phyloP scores from a whole-genome alignment of 2,888 invertebrate species.

The Torymus auratus region DNA sequence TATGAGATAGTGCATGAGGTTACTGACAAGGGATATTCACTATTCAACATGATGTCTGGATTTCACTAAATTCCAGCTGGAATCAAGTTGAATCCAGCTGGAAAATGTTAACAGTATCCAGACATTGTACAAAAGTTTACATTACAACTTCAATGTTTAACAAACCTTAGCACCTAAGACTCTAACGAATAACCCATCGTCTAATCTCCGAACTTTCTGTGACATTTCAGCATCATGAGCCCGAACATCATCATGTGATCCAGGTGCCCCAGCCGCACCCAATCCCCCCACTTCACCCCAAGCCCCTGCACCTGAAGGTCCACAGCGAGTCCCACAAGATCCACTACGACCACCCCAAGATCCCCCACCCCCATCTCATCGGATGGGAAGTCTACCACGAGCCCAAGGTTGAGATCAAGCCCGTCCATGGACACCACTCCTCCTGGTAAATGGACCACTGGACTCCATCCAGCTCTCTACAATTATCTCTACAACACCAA shows the following conservation, averaged over 20 bases:
- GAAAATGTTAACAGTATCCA: too few species aligned
- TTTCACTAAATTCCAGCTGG: too few species aligned
- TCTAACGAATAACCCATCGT: too few species aligned
- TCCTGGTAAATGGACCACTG: conserved; percentile 60
- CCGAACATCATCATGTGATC: conserved; percentile 63
- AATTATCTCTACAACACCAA: conserved; percentile 36
- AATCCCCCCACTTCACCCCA: conserved; percentile 72
- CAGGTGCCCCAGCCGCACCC: conserved; percentile 71
- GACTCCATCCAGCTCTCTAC: conserved; percentile 41
- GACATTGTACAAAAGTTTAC: too few species aligned
- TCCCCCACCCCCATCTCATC: conserved; percentile 79
- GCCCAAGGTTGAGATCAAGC: conserved; percentile 79
- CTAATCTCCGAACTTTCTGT: background rate
- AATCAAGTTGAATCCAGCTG: too few species aligned
- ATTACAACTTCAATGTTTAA: too few species aligned
- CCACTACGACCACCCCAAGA: conserved; percentile 71
- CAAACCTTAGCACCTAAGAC: too few species aligned
- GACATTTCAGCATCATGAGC: conserved; percentile 55
- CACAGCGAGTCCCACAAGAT: conserved; percentile 67
- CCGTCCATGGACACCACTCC: conserved; percentile 77
- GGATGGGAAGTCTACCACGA: conserved; percentile 78
- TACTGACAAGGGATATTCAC: too few species aligned
- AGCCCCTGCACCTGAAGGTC: conserved; percentile 71
- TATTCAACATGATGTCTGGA: too few species aligned
- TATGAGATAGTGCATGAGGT: too few species aligned